phyloP scores from a whole-genome alignment of 1,140 invertebrate species.

The Caenorhabditis tropicalis region DNA sequence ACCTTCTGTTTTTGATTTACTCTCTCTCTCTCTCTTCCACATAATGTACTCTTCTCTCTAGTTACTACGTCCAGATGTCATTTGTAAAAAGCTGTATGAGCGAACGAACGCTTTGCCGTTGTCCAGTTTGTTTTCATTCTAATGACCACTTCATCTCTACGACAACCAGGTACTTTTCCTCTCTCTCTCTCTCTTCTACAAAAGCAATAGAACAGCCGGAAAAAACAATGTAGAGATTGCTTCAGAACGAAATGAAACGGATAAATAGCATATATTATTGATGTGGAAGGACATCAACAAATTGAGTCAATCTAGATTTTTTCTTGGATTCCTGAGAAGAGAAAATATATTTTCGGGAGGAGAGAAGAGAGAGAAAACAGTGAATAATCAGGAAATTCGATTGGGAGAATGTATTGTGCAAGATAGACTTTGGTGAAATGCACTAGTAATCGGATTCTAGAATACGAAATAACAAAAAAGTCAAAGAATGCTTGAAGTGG shows the following conservation, averaged over 20 bases:
- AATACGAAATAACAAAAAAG: too few species aligned
- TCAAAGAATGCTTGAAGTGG: too few species aligned
- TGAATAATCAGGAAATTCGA: not conserved
- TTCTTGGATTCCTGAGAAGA: not conserved
- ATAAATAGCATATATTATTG: constrained; percentile 29
- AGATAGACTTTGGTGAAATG: not conserved
- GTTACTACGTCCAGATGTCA: constrained; percentile 23
- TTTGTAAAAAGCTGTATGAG: not conserved
- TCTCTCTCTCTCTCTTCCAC: too few species aligned
- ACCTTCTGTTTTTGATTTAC: not conserved
- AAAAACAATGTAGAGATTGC: not conserved
- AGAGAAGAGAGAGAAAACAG: not conserved
- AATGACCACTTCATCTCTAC: not conserved
- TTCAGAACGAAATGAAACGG: not conserved
- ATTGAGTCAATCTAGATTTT: not conserved
- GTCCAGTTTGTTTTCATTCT: not conserved
- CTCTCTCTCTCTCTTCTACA: not conserved
- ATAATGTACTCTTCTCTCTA: not conserved
- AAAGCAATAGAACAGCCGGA: not conserved
- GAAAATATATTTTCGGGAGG: not conserved
- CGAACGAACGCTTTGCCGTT: not conserved
- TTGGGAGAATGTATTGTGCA: not conserved
- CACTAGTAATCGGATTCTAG: not conserved
- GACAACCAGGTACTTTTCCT: not conserved
- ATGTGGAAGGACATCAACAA: not conserved